Base-by-base conservation (phyloP, 2,113 vertebrate genomes). In the Sula dactylatra region DNA sequence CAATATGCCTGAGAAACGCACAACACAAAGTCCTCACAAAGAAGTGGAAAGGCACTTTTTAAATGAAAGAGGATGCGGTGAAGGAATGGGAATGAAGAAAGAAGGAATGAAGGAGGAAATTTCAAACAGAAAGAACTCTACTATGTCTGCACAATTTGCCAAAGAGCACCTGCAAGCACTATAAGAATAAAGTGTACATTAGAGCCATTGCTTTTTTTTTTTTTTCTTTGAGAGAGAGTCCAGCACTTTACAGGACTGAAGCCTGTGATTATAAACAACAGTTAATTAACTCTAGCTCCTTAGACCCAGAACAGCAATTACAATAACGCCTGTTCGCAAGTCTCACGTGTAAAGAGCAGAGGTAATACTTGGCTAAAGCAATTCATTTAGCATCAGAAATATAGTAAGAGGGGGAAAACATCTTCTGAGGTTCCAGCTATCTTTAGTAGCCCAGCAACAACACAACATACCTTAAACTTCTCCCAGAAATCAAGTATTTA, bases 201-300 rank as follows among this genome's bases (percentile, higher is more conserved):
- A 77, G 10, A 86, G 77, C 12, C 76, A 19, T 0, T n/a, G n/a
- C 7, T 36, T 81, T 54, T 92, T 84, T 44, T 52, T 36, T 81
- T 52, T 44, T 56, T 92, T 58, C 90, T 82, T 40, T 69, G n/a
- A 67, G 67, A 56, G n/a, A 67, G 67, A 56, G 40, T 31, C 44
- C 34, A 61, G 54, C 32, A 78, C 31, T 92, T 89, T 38, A 73
- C 34, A 72, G 52, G 44, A 64, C 64, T 42, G 44, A 86, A 80
- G 55, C 42, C 11, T 56, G 44, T 82, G 77, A 96, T 94, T 89
- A 94, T 59, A 85, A 96, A 94, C 44, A 89, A 40, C 58, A 67
- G 70, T 71, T 87, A 89, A 91, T 93, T 93, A 93, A 85, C 38
- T 26, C 69, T 17, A 56, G 61, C 38, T 89, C 67, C 69, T 86